Evolutionary conservation across 1,140 invertebrate genomes (phyloP), one percentile per base, ranked within the genome.

Genomic region (Mamestra configurata): DNA sequence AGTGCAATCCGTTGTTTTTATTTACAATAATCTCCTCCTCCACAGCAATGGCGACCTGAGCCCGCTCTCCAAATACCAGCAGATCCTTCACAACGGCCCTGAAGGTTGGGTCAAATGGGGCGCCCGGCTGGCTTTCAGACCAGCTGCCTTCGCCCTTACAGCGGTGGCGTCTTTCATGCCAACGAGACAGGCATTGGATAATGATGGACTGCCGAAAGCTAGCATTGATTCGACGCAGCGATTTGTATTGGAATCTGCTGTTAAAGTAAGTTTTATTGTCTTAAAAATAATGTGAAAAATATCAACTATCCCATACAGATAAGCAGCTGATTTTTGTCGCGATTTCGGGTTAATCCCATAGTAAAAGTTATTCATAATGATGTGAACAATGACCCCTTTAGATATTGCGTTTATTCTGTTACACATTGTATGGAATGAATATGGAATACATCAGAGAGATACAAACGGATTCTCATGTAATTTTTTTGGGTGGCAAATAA

Each of bases 31-130:
- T 13, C n/a, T 55, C 18, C 11, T 22, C 7, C 0, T 59, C 53
- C 35, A 57, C 84, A 94, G 93, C 8, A 91, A 86, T 64, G 90
- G 92, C 0, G 90, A 93, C 13, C 80, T 94, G 6, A 89, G 87
- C 6, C 91, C 92, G 0, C 72, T 94, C 11, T 86, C 89, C 2
- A 94, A 94, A 75, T 94, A 94, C 64, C 90, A 89, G 20, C 91
- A 92, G 61, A 92, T 93, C 6, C 84, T 94, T 0, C 88, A 93
- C 73, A 93, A 91, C 20, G 91, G 91, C 0, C 87, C 89, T 0
- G 93, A 94, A 68, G 90, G 92, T 6, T 94, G 93, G 93, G 86
- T 94, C 0, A 85, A 81, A 2, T 94, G 93, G 93, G 89, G 91
- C 0, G 93, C 92, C 1, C 81, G 89, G 31, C 75, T 93, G n/a